Evolutionary conservation across 2,888 invertebrate species (phyloP).

Genomic region (Leptopilina myrica): DNA sequence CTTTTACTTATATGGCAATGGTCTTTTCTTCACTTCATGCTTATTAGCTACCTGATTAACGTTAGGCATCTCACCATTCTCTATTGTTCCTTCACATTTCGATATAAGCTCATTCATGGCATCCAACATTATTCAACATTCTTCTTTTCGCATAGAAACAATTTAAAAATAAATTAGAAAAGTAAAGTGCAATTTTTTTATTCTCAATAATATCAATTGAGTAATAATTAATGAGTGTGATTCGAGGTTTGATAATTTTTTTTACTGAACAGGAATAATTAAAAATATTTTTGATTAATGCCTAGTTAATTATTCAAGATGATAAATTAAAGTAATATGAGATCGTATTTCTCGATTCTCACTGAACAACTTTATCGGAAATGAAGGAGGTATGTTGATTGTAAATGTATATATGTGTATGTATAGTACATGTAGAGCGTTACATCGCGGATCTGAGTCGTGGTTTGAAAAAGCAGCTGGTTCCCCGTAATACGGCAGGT

Average conservation of each 20-base stretch:
- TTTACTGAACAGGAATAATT: neutral
- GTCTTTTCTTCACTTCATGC: neutral
- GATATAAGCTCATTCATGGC: neutral
- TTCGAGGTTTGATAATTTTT: neutral
- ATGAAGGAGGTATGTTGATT: conserved; percentile 21
- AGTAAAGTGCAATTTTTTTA: too few species aligned
- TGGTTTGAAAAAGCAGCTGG: conserved; percentile 49
- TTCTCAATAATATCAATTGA: too few species aligned
- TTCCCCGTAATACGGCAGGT: conserved; percentile 64
- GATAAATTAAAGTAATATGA: conserved; percentile 14
- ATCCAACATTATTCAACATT: neutral
- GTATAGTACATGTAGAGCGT: conserved; percentile 7
- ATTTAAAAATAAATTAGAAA: neutral
- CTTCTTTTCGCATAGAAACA: neutral
- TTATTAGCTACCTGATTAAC: neutral
- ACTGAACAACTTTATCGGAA: conserved; percentile 36
- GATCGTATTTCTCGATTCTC: conserved; percentile 25
- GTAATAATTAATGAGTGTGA: too few species aligned
- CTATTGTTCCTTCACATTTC: neutral
- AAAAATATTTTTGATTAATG: neutral
- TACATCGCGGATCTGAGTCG: conserved; percentile 28
- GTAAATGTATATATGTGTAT: conserved; percentile 11
- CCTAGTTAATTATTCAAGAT: neutral
- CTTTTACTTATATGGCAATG: conserved; percentile 13
- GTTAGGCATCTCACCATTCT: neutral